phyloP scores from a whole-genome alignment of 2,113 vertebrate species.

The Actinemys pallida region DNA sequence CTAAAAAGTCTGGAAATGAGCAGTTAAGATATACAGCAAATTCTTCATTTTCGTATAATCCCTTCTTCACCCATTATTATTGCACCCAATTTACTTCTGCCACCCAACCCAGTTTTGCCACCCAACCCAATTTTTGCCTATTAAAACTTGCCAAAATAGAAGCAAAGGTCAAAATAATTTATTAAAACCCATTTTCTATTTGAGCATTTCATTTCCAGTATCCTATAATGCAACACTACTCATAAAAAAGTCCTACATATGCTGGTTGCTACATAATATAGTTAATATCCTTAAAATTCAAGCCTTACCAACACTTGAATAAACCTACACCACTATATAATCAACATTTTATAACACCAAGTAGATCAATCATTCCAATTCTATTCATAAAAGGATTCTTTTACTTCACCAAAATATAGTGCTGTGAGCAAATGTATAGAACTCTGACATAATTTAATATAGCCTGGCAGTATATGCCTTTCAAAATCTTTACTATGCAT shows the following conservation, averaged over 20 bases:
- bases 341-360: neutral
- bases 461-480: neutral
- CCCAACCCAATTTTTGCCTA: neutral
- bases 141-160: neutral
- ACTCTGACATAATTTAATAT: neutral
- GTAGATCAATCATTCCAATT: neutral
- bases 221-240: neutral
- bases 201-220: neutral
- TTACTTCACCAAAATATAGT: neutral
- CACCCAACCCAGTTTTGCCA: neutral
- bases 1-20: neutral
- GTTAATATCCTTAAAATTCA: neutral
- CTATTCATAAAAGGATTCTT: neutral
- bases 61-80: neutral
- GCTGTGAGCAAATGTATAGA: neutral
- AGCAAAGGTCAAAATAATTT: neutral
- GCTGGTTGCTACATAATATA: neutral
- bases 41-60: neutral
- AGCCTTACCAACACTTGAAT: neutral
- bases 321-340: neutral
- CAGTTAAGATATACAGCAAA: neutral
- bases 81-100: neutral
- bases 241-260: neutral
- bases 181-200: neutral
- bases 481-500: conserved; percentile 5